Conservation (phyloP, 2,888 invertebrate species). For the Eristalinus sepulchralis region DNA sequence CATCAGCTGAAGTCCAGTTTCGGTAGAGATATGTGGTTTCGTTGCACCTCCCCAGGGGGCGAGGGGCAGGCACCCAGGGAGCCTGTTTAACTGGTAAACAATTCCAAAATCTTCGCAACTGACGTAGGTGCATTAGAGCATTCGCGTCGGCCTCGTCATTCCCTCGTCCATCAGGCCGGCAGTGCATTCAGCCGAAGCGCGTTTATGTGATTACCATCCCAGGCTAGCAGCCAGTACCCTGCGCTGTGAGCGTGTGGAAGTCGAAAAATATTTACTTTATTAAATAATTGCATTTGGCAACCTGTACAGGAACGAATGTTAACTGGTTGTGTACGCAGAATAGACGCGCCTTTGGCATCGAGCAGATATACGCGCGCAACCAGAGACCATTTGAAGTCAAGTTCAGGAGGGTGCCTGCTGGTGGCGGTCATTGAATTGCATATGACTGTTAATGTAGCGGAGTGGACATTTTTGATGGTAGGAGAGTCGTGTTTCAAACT, state of each 20-base stretch:
- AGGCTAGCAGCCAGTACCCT: background rate
- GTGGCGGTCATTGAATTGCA: background rate
- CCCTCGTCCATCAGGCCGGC: slow-evolving; percentile 6
- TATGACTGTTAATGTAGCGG: no score
- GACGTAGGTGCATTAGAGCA: slow-evolving; percentile 51
- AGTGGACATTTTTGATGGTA: no score
- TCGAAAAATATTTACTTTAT: slow-evolving; percentile 44
- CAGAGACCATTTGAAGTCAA: background rate
- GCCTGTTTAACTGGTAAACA: slow-evolving; percentile 58
- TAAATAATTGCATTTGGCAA: slow-evolving; percentile 42
- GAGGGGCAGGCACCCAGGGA: slow-evolving; percentile 35
- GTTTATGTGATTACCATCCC: background rate
- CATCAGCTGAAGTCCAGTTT: slow-evolving; percentile 10
- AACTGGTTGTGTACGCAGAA: background rate
- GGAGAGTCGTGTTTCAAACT: no score
- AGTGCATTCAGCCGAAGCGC: background rate
- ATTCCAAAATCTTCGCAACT: slow-evolving; percentile 50
- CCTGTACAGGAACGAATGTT: background rate
- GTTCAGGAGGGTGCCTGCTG: background rate
- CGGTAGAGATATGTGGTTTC: slow-evolving; percentile 20
- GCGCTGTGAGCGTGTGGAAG: background rate
- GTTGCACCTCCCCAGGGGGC: slow-evolving; percentile 10
- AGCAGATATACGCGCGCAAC: background rate
- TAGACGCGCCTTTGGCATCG: background rate
- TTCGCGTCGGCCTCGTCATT: slow-evolving; percentile 33